phyloP scores from a whole-genome alignment of 2,113 vertebrate genomes.

The Bufo gargarizans region DNA sequence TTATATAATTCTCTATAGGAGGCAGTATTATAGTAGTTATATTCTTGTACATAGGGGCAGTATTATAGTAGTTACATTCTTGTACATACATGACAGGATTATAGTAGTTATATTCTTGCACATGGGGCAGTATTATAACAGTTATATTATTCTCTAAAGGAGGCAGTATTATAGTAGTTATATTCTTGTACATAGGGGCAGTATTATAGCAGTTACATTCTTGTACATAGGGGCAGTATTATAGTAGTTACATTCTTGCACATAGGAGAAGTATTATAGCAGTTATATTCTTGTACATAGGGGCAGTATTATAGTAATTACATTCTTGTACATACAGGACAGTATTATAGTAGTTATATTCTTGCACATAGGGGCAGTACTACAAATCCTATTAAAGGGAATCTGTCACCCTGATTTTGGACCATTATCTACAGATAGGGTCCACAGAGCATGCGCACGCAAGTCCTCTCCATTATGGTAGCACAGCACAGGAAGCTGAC shows the following conservation, averaged over 20 bases:
- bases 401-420: too few species aligned
- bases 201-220: slow-evolving; percentile 6
- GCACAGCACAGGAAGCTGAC: too few species aligned
- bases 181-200: neutral
- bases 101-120: slow-evolving; percentile 6
- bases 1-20: neutral
- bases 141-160: slow-evolving; percentile 1
- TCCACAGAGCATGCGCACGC: too few species aligned
- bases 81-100: too few species aligned
- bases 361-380: neutral
- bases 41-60: neutral
- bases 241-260: neutral
- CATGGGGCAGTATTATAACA: neutral
- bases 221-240: neutral
- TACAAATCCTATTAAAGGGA: neutral
- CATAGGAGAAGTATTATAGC: neutral
- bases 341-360: slow-evolving; percentile 18
- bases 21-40: slow-evolving; percentile 12
- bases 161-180: slow-evolving; percentile 12
- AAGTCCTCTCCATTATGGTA: too few species aligned
- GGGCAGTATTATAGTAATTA: slow-evolving; percentile 2
- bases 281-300: slow-evolving; percentile 19
- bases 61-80: slow-evolving; percentile 10
- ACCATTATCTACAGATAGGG: too few species aligned
- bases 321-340: neutral